These are phyloP conservation scores for Amblyteles armatorius DNA, from an alignment of 2,888 invertebrate genomes.

Conservation along the genomic window DNA sequence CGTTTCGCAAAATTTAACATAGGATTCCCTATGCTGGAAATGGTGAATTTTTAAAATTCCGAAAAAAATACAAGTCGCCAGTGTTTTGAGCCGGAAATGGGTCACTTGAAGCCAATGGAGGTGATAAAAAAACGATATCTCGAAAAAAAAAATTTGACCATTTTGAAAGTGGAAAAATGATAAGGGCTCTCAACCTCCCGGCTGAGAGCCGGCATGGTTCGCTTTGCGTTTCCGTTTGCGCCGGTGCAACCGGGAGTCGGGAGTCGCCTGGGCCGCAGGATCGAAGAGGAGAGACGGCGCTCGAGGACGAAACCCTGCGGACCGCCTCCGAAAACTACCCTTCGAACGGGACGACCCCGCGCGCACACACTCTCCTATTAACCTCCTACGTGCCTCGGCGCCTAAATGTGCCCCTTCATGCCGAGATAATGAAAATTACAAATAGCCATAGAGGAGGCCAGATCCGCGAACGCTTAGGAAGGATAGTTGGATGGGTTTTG, in stretches of 20 bases:
- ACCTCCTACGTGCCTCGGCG: constrained; percentile 83
- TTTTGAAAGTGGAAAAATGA: no score
- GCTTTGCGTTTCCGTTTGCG: constrained; percentile 13
- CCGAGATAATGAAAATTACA: constrained; percentile 85
- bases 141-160: no score
- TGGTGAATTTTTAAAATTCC: no score
- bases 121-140: no score
- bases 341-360: constrained; percentile 43
- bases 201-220: constrained; percentile 34
- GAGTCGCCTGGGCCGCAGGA: constrained; percentile 44
- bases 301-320: constrained; percentile 44
- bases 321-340: constrained; percentile 58
- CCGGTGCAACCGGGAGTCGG: constrained; percentile 43
- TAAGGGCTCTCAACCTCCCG: no score
- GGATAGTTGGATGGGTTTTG: constrained; percentile 74
- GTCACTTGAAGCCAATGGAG: no score
- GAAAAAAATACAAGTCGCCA: no score
- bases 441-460: constrained; percentile 77
- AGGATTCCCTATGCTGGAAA: no score
- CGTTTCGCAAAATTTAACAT: no score
- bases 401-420: constrained; percentile 82
- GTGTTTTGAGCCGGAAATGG: no score
- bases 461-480: constrained; percentile 38
- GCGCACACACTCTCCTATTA: constrained; percentile 79
- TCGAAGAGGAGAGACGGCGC: constrained; percentile 40